Percentiles rank a stretch among this genome's conserved stretches.
Evolutionary conservation across 2,888 invertebrate species (phyloP).

Genomic region (Seladonia tumulorum): DNA sequence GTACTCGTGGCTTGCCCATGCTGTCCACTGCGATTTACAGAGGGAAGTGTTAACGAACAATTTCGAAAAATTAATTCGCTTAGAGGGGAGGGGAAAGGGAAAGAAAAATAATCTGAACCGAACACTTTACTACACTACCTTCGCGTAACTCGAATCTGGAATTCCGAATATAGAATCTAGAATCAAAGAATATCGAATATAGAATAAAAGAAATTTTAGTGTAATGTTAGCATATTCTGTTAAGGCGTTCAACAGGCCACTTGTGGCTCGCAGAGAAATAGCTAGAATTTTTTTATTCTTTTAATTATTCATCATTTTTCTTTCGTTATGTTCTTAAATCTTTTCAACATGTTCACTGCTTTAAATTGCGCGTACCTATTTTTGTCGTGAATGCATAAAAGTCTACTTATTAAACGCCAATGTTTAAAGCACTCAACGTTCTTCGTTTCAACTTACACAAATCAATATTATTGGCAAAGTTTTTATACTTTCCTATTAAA

Average conservation of each 20-base stretch:
- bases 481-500: too few relatives aligned
- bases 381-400: too few relatives aligned
- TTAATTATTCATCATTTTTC: too few relatives aligned
- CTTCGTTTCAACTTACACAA: not conserved
- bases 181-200: too few relatives aligned
- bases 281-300: too few relatives aligned
- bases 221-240: not conserved
- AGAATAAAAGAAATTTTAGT: constrained; percentile 26
- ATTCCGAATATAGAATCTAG: not conserved
- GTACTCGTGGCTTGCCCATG: not conserved
- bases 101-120: not conserved
- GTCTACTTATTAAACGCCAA: too few relatives aligned
- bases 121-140: not conserved
- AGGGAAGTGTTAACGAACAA: not conserved
- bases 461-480: not conserved
- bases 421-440: too few relatives aligned
- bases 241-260: not conserved
- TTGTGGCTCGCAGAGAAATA: constrained; percentile 41
- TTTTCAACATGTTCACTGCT: too few relatives aligned
- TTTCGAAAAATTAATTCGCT: not conserved
- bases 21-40: not conserved
- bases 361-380: too few relatives aligned
- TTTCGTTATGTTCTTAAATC: too few relatives aligned
- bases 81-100: not conserved
- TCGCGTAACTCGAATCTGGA: not conserved